phyloP scores from a whole-genome alignment of 2,797 vertebrate species.

The Rachycentron canadum region DNA sequence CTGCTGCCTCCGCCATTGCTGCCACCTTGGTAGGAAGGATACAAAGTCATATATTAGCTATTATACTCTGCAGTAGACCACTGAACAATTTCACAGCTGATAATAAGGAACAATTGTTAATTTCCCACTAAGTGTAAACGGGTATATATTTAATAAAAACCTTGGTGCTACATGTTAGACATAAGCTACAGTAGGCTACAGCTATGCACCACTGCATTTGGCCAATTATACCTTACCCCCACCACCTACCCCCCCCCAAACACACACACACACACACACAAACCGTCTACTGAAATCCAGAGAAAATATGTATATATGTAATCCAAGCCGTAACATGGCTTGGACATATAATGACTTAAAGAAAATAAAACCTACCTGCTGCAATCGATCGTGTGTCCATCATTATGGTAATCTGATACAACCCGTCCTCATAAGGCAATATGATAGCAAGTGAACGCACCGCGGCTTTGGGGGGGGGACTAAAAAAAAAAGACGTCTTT shows the following conservation, averaged over 20 bases:
- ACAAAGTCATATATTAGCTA: constrained; percentile 52
- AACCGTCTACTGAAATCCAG: constrained; percentile 27
- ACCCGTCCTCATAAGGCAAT: constrained; percentile 49
- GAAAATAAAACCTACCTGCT: constrained; percentile 47
- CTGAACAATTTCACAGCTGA: background rate
- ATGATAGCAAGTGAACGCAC: constrained; percentile 56
- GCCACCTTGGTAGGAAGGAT: constrained; percentile 61
- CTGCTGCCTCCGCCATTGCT: constrained; percentile 60
- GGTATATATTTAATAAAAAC: constrained; percentile 3
- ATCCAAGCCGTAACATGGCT: background rate
- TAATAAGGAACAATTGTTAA: background rate
- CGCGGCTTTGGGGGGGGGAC: constrained; percentile 21
- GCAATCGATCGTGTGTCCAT: constrained; percentile 43
- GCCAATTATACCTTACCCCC: constrained; percentile 46
- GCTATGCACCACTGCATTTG: constrained; percentile 70
- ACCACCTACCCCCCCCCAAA: constrained; percentile 3
- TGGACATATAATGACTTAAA: background rate
- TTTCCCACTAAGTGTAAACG: background rate
- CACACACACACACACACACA: constrained; percentile 13
- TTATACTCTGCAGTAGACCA: constrained; percentile 11
- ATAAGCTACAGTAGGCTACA: constrained; percentile 31
- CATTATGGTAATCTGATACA: constrained; percentile 30
- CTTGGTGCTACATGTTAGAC: constrained; percentile 24
- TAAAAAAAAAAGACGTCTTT: constrained; percentile 13
- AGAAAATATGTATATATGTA: constrained; percentile 25